Evolutionary conservation across 2,888 invertebrate species (phyloP).

Genomic region (Melieria crassipennis): DNA sequence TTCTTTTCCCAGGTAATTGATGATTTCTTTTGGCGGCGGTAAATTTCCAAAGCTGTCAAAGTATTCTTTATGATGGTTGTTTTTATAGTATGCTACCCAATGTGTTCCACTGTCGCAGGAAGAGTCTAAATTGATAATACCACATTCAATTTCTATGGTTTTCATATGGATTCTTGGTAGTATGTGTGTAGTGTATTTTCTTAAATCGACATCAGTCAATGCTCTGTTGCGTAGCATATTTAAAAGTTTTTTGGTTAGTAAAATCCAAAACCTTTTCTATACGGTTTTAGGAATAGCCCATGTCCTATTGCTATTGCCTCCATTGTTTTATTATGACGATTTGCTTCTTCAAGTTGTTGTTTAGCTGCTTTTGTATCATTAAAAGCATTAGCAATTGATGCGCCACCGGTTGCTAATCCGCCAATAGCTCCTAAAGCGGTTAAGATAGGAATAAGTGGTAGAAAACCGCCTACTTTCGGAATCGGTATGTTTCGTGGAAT

Average conservation of each 20-base stretch:
- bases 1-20: constrained; percentile 46
- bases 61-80: constrained; percentile 50
- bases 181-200: constrained; percentile 1
- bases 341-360: constrained; percentile 42
- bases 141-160: constrained; percentile 31
- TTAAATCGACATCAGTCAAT: neutral
- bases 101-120: constrained; percentile 51
- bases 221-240: constrained; percentile 46
- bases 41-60: constrained; percentile 61
- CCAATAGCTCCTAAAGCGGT: constrained; percentile 21
- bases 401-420: constrained; percentile 54
- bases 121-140: constrained; percentile 47
- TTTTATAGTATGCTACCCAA: constrained; percentile 59
- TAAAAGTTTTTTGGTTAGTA: constrained; percentile 45
- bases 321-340: constrained; percentile 45
- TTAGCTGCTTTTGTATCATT: constrained; percentile 47
- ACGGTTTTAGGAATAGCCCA: constrained; percentile 25
- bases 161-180: constrained; percentile 30
- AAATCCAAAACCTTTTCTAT: constrained; percentile 8
- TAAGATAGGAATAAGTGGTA: too few species aligned
- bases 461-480: too few species aligned
- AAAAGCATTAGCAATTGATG: constrained; percentile 56
- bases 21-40: constrained; percentile 51
- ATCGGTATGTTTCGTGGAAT: too few species aligned
- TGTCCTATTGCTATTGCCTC: constrained; percentile 47